Conservation (phyloP, 2,888 invertebrate species). For the Bedellia somnulentella region DNA sequence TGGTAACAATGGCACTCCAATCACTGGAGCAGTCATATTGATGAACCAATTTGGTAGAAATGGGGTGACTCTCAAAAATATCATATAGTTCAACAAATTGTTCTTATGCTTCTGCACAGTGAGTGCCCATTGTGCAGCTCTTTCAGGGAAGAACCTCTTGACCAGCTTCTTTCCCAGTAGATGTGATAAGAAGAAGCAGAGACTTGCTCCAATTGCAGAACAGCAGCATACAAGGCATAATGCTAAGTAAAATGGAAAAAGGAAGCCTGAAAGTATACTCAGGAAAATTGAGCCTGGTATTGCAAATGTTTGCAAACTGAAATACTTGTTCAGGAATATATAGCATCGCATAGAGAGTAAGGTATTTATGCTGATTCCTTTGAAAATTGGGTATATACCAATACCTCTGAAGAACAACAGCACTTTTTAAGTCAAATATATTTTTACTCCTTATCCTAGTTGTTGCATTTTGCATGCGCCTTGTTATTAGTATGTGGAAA, state of each 20-base stretch:
- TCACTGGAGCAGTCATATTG: constrained; percentile 93
- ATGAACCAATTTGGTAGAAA: constrained; percentile 99
- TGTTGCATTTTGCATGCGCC: no score
- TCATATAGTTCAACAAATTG: constrained; percentile 92
- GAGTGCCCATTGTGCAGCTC: constrained; percentile 81
- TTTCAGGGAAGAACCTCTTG: constrained; percentile 84
- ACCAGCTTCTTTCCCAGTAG: constrained; percentile 86
- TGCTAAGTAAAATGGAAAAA: constrained; percentile 92
- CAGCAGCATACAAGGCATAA: constrained; percentile 87
- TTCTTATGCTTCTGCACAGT: constrained; percentile 84
- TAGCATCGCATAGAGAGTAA: no score
- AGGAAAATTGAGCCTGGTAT: constrained; percentile 98
- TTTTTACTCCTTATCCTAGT: no score
- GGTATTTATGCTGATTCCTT: no score
- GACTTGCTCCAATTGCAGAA: constrained; percentile 92
- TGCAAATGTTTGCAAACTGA: constrained; percentile 96
- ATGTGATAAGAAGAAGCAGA: constrained; percentile 93
- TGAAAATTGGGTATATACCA: no score
- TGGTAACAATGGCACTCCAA: constrained; percentile 89
- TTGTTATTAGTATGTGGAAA: no score
- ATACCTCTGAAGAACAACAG: no score
- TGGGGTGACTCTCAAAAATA: constrained; percentile 96
- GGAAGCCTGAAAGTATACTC: constrained; percentile 94
- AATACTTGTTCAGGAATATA: constrained; percentile 25
- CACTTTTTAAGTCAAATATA: no score